phyloP scores from a whole-genome alignment of 2,113 vertebrate genomes.

The human region GRCh38 chr2:67454001-67454500 shows the following conservation, averaged over 20 bases:
- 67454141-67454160: background rate
- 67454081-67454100: background rate
- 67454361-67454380: background rate
- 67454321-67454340: background rate
- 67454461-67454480: conserved; percentile 50
- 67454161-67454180: background rate
- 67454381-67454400: conserved; percentile 49
- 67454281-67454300: conserved; percentile 22
- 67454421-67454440: conserved; percentile 46
- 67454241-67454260: background rate
- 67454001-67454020: background rate
- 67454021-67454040: background rate
- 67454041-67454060: background rate
- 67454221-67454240: background rate
- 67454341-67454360: conserved; percentile 29
- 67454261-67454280: background rate
- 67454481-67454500: conserved; percentile 69
- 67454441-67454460: conserved; percentile 48
- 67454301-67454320: background rate
- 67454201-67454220: background rate
- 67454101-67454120: conserved; percentile 15
- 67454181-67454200: background rate
- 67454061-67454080: background rate
- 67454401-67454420: conserved; percentile 10
- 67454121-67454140: background rate